A percentile compares a stretch with the other conserved stretches of the same genome.
These are phyloP conservation scores for Pterostichus niger DNA, from an alignment of 2,888 invertebrate genomes.

Conservation along the genomic window DNA sequence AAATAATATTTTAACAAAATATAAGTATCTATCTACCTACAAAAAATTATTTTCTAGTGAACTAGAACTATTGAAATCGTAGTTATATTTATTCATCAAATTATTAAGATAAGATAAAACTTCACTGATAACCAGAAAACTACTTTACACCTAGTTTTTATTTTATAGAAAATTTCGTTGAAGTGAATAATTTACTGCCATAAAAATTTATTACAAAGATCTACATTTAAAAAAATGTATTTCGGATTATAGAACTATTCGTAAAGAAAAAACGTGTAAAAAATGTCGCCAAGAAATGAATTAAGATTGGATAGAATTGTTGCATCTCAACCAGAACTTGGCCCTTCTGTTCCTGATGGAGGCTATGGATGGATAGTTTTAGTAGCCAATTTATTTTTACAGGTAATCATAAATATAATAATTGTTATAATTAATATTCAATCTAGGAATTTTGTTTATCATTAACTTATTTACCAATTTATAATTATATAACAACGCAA, in stretches of 20 bases:
- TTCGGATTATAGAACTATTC: constrained; percentile 1
- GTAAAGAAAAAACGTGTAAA: constrained; percentile 2
- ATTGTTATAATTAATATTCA: too few relatives aligned
- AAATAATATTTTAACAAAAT: too few relatives aligned
- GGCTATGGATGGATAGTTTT: constrained; percentile 85
- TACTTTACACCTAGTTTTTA: constrained; percentile 18
- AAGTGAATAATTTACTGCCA: constrained; percentile 6
- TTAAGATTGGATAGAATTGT: constrained; percentile 80
- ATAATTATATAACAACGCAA: too few relatives aligned
- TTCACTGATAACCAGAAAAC: constrained; percentile 11
- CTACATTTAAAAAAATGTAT: not conserved
- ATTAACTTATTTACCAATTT: too few relatives aligned
- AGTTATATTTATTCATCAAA: not conserved
- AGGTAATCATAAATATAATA: constrained; percentile 71
- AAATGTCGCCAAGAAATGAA: constrained; percentile 58
- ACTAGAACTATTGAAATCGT: constrained; percentile 6
- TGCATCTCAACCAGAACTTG: constrained; percentile 83
- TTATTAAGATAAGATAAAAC: constrained; percentile 42
- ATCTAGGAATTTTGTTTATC: too few relatives aligned
- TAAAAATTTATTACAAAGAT: not conserved
- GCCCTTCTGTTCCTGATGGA: constrained; percentile 83
- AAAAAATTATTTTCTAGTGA: not conserved
- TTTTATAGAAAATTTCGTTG: constrained; percentile 1
- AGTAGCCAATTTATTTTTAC: constrained; percentile 80
- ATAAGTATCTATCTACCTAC: constrained; percentile 3